Base-by-base conservation (phyloP, 2,888 invertebrate species). In the Caradrina clavipalpis region DNA sequence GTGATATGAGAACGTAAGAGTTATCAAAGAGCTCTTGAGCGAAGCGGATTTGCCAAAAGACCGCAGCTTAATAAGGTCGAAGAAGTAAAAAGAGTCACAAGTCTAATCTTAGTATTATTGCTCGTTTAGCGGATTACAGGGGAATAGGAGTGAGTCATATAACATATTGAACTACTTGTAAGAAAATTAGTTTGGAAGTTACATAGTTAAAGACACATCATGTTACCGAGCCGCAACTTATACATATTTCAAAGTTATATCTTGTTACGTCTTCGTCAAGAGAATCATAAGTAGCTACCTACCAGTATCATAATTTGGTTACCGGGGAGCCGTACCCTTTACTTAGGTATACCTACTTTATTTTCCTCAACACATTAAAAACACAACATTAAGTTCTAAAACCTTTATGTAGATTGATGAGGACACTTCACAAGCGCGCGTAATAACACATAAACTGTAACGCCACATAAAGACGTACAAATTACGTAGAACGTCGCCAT, bases 391-490 rank as follows among this genome's bases (percentile, higher is more conserved):
- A 68, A 62, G 73, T 73, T 66, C 53, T 66, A 73, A 78, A 73
- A 65, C 68, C 62, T 68, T 65, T 69, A 65, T 63, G 71, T 69
- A 61, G 69, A 75, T 59, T 70, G 65, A 66, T 68, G 73, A 49
- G 26, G 54, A 80, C 77, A 71, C 69, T 77, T 72, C 67, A 71
- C 66, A 75, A 74, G 65, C 58, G 50, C 64, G 58, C 56, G 57
- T 51, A 60, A 78, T 62, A 78, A 69, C 78, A 69, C 62, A 76
- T 74, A 71, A 82, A 73, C 66, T 64, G 35, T 68, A 56, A 69
- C 50, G 64, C 60, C 58, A 69, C 53, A 65, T 59, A 70, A 76
- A 66, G 50, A 54, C 58, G 39, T 54, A 75, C 65, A 66, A 78
- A 65, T 68, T 66, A 70, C 65, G 53, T 42, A 54, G 72, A 74